phyloP scores from a whole-genome alignment of 1,140 invertebrate species.

The Ips nitidus region DNA sequence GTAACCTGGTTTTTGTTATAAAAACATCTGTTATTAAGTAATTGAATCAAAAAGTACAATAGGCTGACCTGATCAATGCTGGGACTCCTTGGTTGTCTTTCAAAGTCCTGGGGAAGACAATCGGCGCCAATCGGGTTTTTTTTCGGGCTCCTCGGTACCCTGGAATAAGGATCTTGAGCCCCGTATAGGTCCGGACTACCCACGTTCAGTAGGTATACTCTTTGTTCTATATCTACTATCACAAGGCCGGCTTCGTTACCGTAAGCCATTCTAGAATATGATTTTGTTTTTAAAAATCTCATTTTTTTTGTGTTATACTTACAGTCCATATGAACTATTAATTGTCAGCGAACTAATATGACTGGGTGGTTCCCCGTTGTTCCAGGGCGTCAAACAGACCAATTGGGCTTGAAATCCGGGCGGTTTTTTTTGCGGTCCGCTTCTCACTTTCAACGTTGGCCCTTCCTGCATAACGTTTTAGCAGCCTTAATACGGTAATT shows the following conservation, averaged over 20 bases:
- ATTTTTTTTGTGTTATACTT: slow-evolving; percentile 57
- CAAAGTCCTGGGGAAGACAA: slow-evolving; percentile 39
- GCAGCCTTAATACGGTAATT: slow-evolving; percentile 46
- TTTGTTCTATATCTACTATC: slow-evolving; percentile 92
- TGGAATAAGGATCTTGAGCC: slow-evolving; percentile 82
- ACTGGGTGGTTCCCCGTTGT: slow-evolving; percentile 76
- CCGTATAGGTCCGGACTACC: slow-evolving; percentile 86
- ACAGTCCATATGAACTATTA: slow-evolving; percentile 96
- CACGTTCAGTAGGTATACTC: slow-evolving; percentile 83
- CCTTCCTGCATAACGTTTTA: slow-evolving; percentile 33
- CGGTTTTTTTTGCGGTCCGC: slow-evolving; percentile 76
- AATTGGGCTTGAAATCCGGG: slow-evolving; percentile 94
- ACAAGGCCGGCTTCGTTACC: slow-evolving; percentile 94
- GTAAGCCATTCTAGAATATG: slow-evolving; percentile 82
- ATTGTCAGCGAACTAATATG: slow-evolving; percentile 86
- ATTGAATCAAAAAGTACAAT: not conserved
- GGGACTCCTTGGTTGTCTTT: slow-evolving; percentile 72
- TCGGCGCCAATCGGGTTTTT: slow-evolving; percentile 44
- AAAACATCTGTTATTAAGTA: too few relatives aligned
- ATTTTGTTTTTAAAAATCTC: slow-evolving; percentile 7
- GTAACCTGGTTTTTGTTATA: too few relatives aligned
- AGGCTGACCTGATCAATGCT: slow-evolving; percentile 85
- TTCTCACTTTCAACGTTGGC: slow-evolving; percentile 69
- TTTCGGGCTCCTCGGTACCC: slow-evolving; percentile 82
- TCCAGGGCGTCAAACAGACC: slow-evolving; percentile 85